A percentile compares a stretch with the other conserved stretches of the same genome.
These are phyloP conservation scores for Cladopsammia gracilis DNA, from an alignment of 64 coral and sea anemone species.

Conservation along the genomic window DNA sequence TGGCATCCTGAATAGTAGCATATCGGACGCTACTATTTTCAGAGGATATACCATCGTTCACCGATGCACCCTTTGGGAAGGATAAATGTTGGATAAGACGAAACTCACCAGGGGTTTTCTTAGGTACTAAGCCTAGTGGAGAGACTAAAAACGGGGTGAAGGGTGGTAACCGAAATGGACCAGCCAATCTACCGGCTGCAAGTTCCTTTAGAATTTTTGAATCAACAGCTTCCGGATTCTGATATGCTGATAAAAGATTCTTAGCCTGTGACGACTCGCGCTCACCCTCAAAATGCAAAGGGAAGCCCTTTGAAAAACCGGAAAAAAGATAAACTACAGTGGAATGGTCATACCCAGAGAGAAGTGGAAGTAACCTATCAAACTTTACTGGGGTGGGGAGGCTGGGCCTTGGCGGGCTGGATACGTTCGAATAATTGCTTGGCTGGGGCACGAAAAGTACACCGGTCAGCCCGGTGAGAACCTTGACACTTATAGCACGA, in stretches of 20 bases:
- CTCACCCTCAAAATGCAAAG: constrained; percentile 28
- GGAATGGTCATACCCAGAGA: background rate
- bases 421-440: background rate
- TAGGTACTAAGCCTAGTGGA: constrained; percentile 46
- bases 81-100: constrained; percentile 43
- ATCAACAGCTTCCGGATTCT: constrained; percentile 14
- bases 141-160: constrained; percentile 1
- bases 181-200: constrained; percentile 8
- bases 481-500: constrained; percentile 14
- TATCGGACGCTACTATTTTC: constrained; percentile 24
- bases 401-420: background rate
- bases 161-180: constrained; percentile 49
- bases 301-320: constrained; percentile 23
- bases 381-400: background rate
- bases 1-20: constrained; percentile 31
- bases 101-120: constrained; percentile 31
- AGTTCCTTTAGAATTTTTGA: constrained; percentile 33
- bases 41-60: constrained; percentile 18
- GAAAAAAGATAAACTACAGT: background rate
- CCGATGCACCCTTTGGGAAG: background rate
- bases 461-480: background rate
- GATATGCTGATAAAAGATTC: constrained; percentile 24
- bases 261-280: constrained; percentile 7
- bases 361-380: background rate
- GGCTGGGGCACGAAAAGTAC: constrained; percentile 32